Base-by-base conservation (phyloP, 1,140 invertebrate genomes). In the Aradophagus sp. region DNA sequence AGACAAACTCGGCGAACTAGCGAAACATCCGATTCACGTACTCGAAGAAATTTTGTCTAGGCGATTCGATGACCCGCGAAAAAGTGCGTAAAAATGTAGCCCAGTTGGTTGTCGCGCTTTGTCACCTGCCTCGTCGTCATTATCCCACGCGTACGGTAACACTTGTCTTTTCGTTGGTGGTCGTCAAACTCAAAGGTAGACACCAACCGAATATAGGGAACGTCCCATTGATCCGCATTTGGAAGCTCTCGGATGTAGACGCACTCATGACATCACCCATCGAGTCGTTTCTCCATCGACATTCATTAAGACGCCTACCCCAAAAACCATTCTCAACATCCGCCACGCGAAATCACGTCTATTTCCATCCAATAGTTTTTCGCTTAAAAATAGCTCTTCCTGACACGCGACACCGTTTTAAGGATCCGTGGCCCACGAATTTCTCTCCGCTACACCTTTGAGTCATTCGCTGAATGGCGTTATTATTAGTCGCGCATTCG, bases 381-480 rank as follows among this genome's bases (percentile, higher is more conserved):
- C 23, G 29, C 2, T 12, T 35, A 52, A 70, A 70, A 50, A 70
- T 62, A 70, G 16, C 38, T 58, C 52, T 63, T 70, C 58, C 58
- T 70, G 67, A 62, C 58, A 63, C 50, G 39, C 42, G 17, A 48
- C 29, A 34, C 41, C 44, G 38, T 38, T 42, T 62, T 53, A 58
- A 63, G 48, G 66, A 62, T 26, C 39, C 44, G 15, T 50, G 29
- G 41, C 45, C 53, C 45, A 52, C 45, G 17, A 13, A 20, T 32
- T 23, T 36, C 20, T 17, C 10, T 6, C 8, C 27, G 50, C 36
- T 56, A 56, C 50, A 59, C 52, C 50, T 63, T 70, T 62, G 67
- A 70, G 56, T 70, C 67, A 63, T 29, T 45, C 50, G 52, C 38
- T 70, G 41, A 70, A 70, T 70, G 67, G 50, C 56, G 56, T 56